Conservation (phyloP, 2,888 invertebrate species). For the Crioceris asparagi region DNA sequence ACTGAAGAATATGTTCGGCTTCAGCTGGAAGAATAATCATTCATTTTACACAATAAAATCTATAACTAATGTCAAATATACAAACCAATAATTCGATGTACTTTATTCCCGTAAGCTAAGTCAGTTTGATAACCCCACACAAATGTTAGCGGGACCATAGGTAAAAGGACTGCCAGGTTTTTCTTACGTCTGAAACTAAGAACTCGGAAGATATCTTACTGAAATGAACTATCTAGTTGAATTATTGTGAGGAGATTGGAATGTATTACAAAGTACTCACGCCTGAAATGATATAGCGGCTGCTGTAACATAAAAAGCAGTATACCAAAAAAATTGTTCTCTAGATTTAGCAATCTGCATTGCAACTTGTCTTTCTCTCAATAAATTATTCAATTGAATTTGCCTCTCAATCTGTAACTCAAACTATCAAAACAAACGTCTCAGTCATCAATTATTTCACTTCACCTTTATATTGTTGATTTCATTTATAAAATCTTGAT, state of each 20-base stretch:
- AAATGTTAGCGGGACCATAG: slow-evolving; percentile 62
- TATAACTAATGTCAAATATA: slow-evolving; percentile 23
- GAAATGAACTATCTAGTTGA: neutral
- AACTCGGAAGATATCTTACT: neutral
- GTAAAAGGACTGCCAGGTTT: slow-evolving; percentile 49
- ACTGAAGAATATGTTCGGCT: slow-evolving; percentile 69
- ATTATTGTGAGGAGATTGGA: neutral
- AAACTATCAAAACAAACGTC: slow-evolving; percentile 4
- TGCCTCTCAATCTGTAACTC: slow-evolving; percentile 59
- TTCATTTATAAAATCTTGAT: slow-evolving; percentile 57
- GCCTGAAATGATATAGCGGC: no score
- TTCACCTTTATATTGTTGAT: slow-evolving; percentile 55
- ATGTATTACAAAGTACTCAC: no score
- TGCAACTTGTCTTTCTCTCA: slow-evolving; percentile 64
- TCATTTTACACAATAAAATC: slow-evolving; percentile 3
- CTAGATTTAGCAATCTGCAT: slow-evolving; percentile 58
- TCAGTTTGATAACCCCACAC: slow-evolving; percentile 63
- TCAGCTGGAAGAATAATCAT: slow-evolving; percentile 45
- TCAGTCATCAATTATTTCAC: slow-evolving; percentile 2
- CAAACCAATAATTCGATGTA: slow-evolving; percentile 61
- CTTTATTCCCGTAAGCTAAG: slow-evolving; percentile 65
- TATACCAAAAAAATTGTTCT: slow-evolving; percentile 63
- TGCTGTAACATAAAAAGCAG: slow-evolving; percentile 55
- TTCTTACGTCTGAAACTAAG: slow-evolving; percentile 32
- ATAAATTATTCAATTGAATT: slow-evolving; percentile 69